A percentile compares a stretch with the other conserved stretches of the same genome.
Conservation (phyloP, 2,888 invertebrate genomes). For the Pheosia tremula region DNA sequence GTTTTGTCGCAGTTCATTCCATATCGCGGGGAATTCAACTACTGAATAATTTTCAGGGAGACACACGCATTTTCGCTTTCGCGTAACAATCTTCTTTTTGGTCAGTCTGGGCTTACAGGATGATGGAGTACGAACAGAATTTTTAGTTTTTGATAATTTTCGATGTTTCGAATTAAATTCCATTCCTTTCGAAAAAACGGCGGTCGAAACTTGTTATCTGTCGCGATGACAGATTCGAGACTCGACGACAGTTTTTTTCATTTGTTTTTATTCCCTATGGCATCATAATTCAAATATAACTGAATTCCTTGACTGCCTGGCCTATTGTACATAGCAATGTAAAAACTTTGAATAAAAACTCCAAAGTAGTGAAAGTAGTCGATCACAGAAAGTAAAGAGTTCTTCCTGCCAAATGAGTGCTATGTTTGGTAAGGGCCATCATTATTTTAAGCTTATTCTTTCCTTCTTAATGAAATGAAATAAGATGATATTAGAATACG, state of each 20-base stretch:
- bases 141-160: slow-evolving; percentile 83
- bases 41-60: slow-evolving; percentile 84
- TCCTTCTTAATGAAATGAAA: too few relatives aligned
- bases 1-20: slow-evolving; percentile 87
- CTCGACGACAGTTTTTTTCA: slow-evolving; percentile 51
- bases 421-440: too few relatives aligned
- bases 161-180: slow-evolving; percentile 84
- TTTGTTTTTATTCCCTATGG: slow-evolving; percentile 58
- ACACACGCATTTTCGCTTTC: slow-evolving; percentile 85
- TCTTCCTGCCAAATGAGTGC: too few relatives aligned
- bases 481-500: too few relatives aligned
- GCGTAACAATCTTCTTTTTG: slow-evolving; percentile 74
- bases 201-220: slow-evolving; percentile 81
- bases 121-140: slow-evolving; percentile 77
- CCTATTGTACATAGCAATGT: slow-evolving; percentile 16
- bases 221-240: slow-evolving; percentile 72
- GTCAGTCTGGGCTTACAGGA: slow-evolving; percentile 72
- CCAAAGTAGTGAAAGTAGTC: neutral
- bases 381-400: too few relatives aligned
- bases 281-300: slow-evolving; percentile 36
- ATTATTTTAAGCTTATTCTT: too few relatives aligned
- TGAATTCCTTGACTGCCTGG: slow-evolving; percentile 26
- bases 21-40: slow-evolving; percentile 87
- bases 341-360: neutral
- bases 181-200: slow-evolving; percentile 83